A percentile compares a stretch with the other conserved stretches of the same genome.
Evolutionary conservation across 2,113 vertebrate genomes (phyloP).

Genomic region (Agelaius phoeniceus): DNA sequence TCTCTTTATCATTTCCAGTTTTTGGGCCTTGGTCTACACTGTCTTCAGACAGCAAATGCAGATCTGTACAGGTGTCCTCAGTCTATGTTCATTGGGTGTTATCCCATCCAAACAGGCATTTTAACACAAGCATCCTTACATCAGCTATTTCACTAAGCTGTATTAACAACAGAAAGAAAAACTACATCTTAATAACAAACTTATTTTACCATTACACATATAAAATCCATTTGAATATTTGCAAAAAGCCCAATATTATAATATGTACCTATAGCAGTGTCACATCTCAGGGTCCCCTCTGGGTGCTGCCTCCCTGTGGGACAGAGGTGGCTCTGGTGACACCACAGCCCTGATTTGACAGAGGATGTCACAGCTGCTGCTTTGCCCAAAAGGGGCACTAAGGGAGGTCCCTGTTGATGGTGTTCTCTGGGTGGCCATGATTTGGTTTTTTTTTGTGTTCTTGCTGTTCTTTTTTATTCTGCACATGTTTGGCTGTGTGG

Average conservation of each 20-base stretch:
- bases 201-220: too few relatives aligned
- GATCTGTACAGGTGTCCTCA: too few relatives aligned
- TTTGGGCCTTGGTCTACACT: too few relatives aligned
- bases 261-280: too few relatives aligned
- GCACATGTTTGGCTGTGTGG: rapidly evolving
- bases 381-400: neutral
- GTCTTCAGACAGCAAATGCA: neutral
- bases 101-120: too few relatives aligned
- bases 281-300: neutral
- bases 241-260: too few relatives aligned
- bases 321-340: neutral
- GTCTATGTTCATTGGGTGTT: too few relatives aligned
- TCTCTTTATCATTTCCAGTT: neutral
- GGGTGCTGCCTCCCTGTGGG: neutral
- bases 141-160: too few relatives aligned
- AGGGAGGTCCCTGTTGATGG: neutral
- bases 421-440: neutral
- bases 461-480: neutral
- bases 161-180: too few relatives aligned
- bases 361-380: neutral
- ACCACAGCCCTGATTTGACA: rapidly evolving
- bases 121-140: too few relatives aligned
- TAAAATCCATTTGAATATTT: too few relatives aligned
- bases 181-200: too few relatives aligned
- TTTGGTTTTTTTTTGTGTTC: neutral